Percentiles rank a stretch among this genome's conserved stretches.
Conservation (phyloP, 2,797 vertebrate species). For the Austrolebias charrua region DNA sequence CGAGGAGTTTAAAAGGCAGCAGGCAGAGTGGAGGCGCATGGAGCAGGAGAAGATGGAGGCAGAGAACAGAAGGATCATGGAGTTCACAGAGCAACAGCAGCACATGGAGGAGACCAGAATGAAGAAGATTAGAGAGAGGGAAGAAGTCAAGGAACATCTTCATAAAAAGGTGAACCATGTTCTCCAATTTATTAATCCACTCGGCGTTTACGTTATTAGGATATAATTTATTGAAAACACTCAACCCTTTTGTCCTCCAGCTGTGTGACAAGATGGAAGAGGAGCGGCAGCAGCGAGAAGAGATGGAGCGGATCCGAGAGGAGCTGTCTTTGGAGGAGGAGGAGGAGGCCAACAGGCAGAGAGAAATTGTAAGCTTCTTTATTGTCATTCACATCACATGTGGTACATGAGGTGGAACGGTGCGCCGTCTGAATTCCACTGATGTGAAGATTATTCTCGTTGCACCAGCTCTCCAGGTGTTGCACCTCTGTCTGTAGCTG, state of each 20-base stretch:
- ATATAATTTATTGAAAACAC: not conserved
- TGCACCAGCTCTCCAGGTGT: no score
- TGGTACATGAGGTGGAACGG: no score
- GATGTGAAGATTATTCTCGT: no score
- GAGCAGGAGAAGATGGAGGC: constrained; percentile 89
- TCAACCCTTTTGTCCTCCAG: constrained; percentile 59
- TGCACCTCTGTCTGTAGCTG: no score
- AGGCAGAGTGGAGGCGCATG: constrained; percentile 83
- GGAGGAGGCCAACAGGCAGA: constrained; percentile 76
- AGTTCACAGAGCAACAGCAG: constrained; percentile 81
- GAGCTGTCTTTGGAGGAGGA: constrained; percentile 89
- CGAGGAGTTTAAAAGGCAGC: constrained; percentile 88
- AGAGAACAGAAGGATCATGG: constrained; percentile 88
- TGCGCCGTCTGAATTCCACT: no score
- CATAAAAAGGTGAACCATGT: constrained; percentile 76
- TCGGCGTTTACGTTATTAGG: not conserved
- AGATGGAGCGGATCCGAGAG: constrained; percentile 82
- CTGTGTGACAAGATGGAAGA: constrained; percentile 82
- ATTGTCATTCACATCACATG: no score
- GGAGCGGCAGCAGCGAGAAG: constrained; percentile 81
- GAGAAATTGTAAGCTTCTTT: constrained; percentile 81
- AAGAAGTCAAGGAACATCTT: constrained; percentile 82
- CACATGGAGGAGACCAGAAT: constrained; percentile 80
- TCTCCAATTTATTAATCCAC: not conserved
- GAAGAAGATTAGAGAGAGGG: constrained; percentile 78